Evolutionary conservation across 2,113 vertebrate species (phyloP), one percentile per base, ranked within the genome.

Genomic region (Myotis yumanensis): DNA sequence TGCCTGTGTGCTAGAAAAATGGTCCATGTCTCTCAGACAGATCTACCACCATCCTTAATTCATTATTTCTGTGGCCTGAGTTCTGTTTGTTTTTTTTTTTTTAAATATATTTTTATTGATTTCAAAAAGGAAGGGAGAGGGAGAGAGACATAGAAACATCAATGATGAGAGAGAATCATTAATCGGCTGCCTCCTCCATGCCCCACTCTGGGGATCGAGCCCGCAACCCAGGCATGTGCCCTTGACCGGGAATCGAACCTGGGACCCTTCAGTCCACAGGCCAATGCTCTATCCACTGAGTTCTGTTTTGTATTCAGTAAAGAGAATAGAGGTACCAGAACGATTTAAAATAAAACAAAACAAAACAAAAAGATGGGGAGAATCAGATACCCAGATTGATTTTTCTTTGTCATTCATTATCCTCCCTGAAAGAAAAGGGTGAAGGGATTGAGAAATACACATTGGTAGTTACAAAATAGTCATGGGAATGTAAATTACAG

Each of bases 291-390:
- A 46, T 46, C 46, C 11, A 46, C 15, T 40, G 5, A 64, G 3
- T 87, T 32, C 59, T 62, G 23, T 82, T 16, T 16, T 28, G 25
- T 32, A 32, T 86, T 35, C 37, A 66, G 51, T 64, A 80, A 91
- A 81, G 10, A 95, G n/a, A 95, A 93, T 10, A 59, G 62, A 93
- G 32, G 0, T 30, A 43, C 23, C 32, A 66, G 23, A 93, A 89
- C 40, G 43, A 89, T 89, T 76, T 85, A 51, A 80, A 94, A 87
- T 51, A 93, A 89, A 68, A 25, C 57, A 93, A 89, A 68, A 25
- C 54, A 62, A 85, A 93, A 79, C 35, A 90, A 75, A 88, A 51
- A 57, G 7, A 22, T 37, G 2, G 7, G 25, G 9, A 3, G 6
- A 69, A 25, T 83, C 15, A 71, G 43, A 69, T 57, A 62, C 22